Base-by-base conservation (phyloP, 2,113 vertebrate species). In the Cyphomyrus discorhynchus region DNA sequence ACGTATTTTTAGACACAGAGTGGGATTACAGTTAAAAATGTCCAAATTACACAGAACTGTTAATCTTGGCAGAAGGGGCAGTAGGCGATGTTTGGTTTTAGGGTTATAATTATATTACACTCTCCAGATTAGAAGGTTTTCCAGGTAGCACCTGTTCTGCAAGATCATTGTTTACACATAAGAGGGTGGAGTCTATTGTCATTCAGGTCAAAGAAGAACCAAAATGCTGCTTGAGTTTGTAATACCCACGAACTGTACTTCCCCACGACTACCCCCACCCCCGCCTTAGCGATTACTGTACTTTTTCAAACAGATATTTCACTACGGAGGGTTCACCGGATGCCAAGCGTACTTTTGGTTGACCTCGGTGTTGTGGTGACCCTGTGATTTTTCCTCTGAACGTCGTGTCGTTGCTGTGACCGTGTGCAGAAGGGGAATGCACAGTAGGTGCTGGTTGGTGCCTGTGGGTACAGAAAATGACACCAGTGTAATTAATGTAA, bases 241-340 rank as follows among this genome's bases (percentile, higher is more conserved):
- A 53, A 45, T 87, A 21, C 50, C 19, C 49, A 87, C 13, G 3
- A 56, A 49, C 85, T 87, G 85, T 87, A 87, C 85, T 87, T 87
- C 85, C 85, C 85, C 85, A 35, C 2, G 1, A 39, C 39, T 52
- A 9, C 9, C 62, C 27, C 47, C 13, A 13, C 62, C 39, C 56
- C 45, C n/a, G 24, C 74, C 5, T 80, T 15, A 3, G 45, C 19
- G 3, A 21, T 82, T 80, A 80, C 70, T 31, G 31, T 74, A 27
- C 70, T 50, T 47, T 80, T 42, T 45, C 39, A 19, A 31, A 88
- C 39, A 47, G 70, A 49, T 35, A 27, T 19, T 8, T 49, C 88
- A 56, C 45, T 74, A 42, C 15, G 0, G 56, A 66, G n/a, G 3
- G 27, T 21, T 84, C 45, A 84, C 24, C 1, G 84, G 84, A 86